These are phyloP conservation scores for Agrenia bidenticulata DNA, from an alignment of 2,888 invertebrate species.

Conservation along the genomic window DNA sequence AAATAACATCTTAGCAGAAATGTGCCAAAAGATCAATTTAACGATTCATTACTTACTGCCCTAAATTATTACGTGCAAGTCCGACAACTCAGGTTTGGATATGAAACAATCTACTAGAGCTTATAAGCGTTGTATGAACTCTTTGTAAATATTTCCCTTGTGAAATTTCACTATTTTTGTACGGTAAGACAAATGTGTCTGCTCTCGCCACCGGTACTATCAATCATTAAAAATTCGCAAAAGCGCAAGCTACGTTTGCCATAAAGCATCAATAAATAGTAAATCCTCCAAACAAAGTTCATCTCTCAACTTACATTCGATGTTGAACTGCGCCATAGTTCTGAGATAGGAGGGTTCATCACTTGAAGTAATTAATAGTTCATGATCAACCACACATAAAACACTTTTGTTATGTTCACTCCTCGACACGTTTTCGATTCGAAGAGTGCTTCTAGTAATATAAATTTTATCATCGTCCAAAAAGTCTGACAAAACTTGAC, in stretches of 20 bases:
- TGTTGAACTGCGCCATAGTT: constrained; percentile 62
- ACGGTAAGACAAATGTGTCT: not conserved
- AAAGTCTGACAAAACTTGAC: constrained; percentile 44
- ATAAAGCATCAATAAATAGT: too few species aligned
- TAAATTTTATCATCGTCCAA: constrained; percentile 53
- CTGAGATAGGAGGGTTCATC: constrained; percentile 31
- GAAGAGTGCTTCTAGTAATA: constrained; percentile 63
- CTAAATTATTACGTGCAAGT: too few species aligned
- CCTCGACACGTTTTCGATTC: constrained; percentile 72
- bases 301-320: constrained; percentile 70
- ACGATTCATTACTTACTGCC: constrained; percentile 12
- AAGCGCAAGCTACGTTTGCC: not conserved
- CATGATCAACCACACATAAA: constrained; percentile 76
- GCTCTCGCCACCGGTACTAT: not conserved
- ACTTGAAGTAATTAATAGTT: constrained; percentile 62
- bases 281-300: too few species aligned
- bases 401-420: constrained; percentile 85
- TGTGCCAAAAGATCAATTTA: constrained; percentile 20
- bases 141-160: too few species aligned
- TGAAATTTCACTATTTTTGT: too few species aligned
- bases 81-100: too few species aligned
- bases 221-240: not conserved
- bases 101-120: too few species aligned
- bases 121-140: too few species aligned
- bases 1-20: constrained; percentile 10